A percentile compares a stretch with the other conserved stretches of the same genome.
Conservation (phyloP, 2,888 invertebrate genomes). For the Heterodera filipjevi region DNA sequence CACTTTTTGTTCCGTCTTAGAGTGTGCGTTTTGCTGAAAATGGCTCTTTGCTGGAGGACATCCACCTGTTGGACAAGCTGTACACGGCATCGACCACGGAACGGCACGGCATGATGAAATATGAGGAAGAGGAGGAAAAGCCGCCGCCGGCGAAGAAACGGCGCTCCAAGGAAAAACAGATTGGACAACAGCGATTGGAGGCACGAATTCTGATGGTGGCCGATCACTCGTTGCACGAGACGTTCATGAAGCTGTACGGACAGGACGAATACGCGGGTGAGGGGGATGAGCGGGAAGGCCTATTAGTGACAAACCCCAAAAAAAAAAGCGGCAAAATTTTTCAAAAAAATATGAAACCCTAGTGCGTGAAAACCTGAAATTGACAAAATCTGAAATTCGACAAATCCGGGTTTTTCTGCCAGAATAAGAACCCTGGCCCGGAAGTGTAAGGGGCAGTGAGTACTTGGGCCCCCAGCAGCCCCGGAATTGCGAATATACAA, state of each 20-base stretch:
- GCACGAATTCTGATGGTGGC: slow-evolving; percentile 42
- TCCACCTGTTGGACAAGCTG: slow-evolving; percentile 30
- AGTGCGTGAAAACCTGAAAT: no score
- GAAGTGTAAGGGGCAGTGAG: no score
- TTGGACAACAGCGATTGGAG: neutral
- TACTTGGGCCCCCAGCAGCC: no score
- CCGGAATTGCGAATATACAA: no score
- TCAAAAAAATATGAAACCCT: no score
- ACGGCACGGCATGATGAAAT: neutral
- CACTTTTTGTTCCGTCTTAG: slow-evolving; percentile 10
- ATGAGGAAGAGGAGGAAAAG: slow-evolving; percentile 6
- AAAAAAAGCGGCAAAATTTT: no score
- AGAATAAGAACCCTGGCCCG: no score
- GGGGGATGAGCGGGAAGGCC: no score
- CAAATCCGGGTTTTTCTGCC: no score
- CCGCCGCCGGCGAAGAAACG: neutral
- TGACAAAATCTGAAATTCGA: no score
- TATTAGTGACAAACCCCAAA: no score
- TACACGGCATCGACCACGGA: slow-evolving; percentile 9
- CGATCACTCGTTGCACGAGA: slow-evolving; percentile 48
- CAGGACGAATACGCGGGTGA: slow-evolving; percentile 33
- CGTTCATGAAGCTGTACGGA: slow-evolving; percentile 32
- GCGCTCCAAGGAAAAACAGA: neutral
- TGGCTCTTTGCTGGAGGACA: slow-evolving; percentile 37
- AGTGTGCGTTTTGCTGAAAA: slow-evolving; percentile 35